Percentiles rank a stretch among this genome's conserved stretches.
Conservation (phyloP, 2,888 invertebrate genomes). For the Nyleta sp. region DNA sequence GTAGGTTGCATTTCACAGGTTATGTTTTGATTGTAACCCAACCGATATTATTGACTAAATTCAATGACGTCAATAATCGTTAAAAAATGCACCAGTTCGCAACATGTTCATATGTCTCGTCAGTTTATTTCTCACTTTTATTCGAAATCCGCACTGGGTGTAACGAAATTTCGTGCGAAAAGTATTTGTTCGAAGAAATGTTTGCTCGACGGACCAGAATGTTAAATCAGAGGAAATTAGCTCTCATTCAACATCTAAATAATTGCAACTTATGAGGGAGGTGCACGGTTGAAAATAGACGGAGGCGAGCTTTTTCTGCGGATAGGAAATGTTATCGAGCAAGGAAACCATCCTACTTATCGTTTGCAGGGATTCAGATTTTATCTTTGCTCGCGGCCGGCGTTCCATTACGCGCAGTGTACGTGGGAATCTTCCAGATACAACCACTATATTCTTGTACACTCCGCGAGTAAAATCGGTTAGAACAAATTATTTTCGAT, state of each 20-base stretch:
- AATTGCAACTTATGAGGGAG: slow-evolving; percentile 1
- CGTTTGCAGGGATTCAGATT: slow-evolving; percentile 47
- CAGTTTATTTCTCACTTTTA: too few relatives aligned
- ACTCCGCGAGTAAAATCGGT: background rate
- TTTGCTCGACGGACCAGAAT: too few relatives aligned
- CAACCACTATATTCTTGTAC: slow-evolving; percentile 12
- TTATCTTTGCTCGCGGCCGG: slow-evolving; percentile 37
- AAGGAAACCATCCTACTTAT: slow-evolving; percentile 50
- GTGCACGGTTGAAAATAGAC: slow-evolving; percentile 6
- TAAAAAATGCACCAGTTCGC: too few relatives aligned
- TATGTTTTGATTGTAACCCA: too few relatives aligned
- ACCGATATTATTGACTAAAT: too few relatives aligned
- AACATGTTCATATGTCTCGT: too few relatives aligned
- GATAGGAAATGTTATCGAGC: slow-evolving; percentile 52
- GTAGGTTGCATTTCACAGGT: too few relatives aligned
- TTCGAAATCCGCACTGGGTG: too few relatives aligned
- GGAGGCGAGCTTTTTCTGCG: slow-evolving; percentile 28
- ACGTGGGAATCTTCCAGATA: slow-evolving; percentile 26
- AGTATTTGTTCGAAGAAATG: too few relatives aligned
- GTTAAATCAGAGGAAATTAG: background rate
- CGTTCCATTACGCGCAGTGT: slow-evolving; percentile 43
- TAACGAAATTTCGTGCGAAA: too few relatives aligned
- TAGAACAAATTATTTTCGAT: slow-evolving; percentile 21
- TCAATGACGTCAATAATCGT: too few relatives aligned
- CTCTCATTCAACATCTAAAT: slow-evolving; percentile 4